Conservation (phyloP, 2,113 vertebrate species). For the Paralichthys olivaceus region DNA sequence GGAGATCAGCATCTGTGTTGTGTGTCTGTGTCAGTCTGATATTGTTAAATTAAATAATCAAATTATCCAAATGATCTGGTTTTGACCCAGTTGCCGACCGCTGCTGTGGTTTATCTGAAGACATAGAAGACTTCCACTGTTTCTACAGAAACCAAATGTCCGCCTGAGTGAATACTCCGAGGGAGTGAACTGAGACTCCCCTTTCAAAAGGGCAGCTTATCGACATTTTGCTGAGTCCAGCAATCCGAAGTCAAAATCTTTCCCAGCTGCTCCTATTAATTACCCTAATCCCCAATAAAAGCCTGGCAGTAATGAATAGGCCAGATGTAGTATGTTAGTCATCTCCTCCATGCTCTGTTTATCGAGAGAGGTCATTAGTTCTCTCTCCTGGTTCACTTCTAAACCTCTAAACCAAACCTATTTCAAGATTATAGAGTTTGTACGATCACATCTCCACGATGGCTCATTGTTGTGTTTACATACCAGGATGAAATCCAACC, state of each 20-base stretch:
- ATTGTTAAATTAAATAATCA: too few species aligned
- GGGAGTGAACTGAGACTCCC: neutral
- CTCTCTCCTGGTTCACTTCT: neutral
- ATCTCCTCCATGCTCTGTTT: slow-evolving; percentile 24
- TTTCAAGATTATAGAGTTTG: neutral
- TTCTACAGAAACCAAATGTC: neutral
- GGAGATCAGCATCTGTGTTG: too few species aligned
- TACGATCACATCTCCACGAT: neutral
- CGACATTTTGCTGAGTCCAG: slow-evolving; percentile 51
- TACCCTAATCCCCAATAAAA: slow-evolving; percentile 69
- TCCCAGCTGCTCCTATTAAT: slow-evolving; percentile 69
- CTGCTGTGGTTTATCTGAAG: too few species aligned
- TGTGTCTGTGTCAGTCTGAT: too few species aligned
- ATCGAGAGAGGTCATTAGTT: slow-evolving; percentile 19
- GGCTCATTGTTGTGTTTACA: neutral
- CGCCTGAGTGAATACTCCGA: neutral
- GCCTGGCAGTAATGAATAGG: slow-evolving; percentile 55
- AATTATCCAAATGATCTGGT: too few species aligned
- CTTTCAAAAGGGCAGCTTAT: slow-evolving; percentile 46
- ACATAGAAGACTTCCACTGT: too few species aligned
- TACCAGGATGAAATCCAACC: slow-evolving; percentile 95
- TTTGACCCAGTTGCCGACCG: too few species aligned
- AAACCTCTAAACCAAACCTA: too few species aligned
- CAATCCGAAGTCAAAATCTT: slow-evolving; percentile 45
- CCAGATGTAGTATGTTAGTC: slow-evolving; percentile 38